These are phyloP conservation scores for Physella acuta DNA, from an alignment of 1,140 invertebrate genomes.

Conservation along the genomic window DNA sequence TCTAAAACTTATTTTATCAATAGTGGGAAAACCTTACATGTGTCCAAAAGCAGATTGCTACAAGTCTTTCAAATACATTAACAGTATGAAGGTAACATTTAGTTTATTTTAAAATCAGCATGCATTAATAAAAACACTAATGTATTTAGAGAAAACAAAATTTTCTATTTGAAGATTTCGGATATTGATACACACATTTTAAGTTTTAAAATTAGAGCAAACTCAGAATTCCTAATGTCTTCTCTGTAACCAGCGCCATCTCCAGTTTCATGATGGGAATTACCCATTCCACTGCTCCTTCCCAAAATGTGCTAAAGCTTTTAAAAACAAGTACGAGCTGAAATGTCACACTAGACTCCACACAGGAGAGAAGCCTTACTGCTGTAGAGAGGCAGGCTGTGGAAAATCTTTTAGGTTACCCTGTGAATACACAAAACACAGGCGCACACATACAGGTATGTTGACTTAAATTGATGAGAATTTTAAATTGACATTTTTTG, in stretches of 20 bases:
- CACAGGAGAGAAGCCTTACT: conserved; percentile 20
- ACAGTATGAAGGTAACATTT: conserved; percentile 9
- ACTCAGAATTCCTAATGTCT: neutral
- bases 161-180: neutral
- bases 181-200: neutral
- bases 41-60: conserved; percentile 9
- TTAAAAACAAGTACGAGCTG: conserved; percentile 18
- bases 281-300: conserved; percentile 15
- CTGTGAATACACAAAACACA: conserved; percentile 12
- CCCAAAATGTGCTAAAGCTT: conserved; percentile 15
- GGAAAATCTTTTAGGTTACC: conserved; percentile 14
- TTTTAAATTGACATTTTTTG: neutral
- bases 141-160: neutral
- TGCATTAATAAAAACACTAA: neutral
- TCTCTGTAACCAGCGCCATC: conserved; percentile 2
- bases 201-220: too few species aligned
- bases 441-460: conserved; percentile 11
- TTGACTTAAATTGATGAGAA: neutral
- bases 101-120: neutral
- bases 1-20: too few species aligned
- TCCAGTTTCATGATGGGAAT: conserved; percentile 21
- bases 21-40: conserved; percentile 9
- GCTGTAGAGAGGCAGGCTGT: conserved; percentile 15
- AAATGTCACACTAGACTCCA: conserved; percentile 11
- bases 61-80: conserved; percentile 8